Conservation (phyloP, 2,888 invertebrate genomes). For the Allolobophora icterica region DNA sequence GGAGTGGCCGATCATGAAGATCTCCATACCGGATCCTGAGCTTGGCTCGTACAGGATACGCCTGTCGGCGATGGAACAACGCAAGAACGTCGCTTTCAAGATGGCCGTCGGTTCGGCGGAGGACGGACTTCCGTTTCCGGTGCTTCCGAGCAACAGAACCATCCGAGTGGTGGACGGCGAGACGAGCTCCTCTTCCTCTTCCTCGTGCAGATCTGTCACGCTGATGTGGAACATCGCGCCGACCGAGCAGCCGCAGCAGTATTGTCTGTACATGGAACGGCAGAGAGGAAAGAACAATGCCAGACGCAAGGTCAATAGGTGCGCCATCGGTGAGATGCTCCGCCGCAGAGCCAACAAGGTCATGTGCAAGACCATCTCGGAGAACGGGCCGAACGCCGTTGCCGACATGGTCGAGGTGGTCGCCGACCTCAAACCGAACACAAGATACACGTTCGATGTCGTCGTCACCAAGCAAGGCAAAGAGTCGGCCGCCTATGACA, state of each 20-base stretch:
- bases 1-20: background rate
- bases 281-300: background rate
- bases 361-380: slow-evolving; percentile 9
- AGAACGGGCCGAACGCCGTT: background rate
- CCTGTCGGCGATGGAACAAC: background rate
- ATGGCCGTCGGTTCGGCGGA: slow-evolving; percentile 19
- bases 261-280: slow-evolving; percentile 26
- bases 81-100: slow-evolving; percentile 23
- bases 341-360: background rate
- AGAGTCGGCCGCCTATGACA: slow-evolving; percentile 18
- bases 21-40: background rate
- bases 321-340: background rate
- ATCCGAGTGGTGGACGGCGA: slow-evolving; percentile 13
- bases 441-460: slow-evolving; percentile 7
- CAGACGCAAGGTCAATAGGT: slow-evolving; percentile 1
- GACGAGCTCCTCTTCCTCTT: background rate
- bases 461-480: slow-evolving; percentile 18
- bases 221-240: slow-evolving; percentile 20
- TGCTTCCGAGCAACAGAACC: background rate
- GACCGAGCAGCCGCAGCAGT: slow-evolving; percentile 25
- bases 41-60: background rate
- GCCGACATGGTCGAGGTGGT: slow-evolving; percentile 24
- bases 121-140: slow-evolving; percentile 14
- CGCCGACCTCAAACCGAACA: background rate
- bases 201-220: background rate